Evolutionary conservation across 2,888 invertebrate genomes (phyloP), one percentile per base, ranked within the genome.

Genomic region (Acleris holmiana): DNA sequence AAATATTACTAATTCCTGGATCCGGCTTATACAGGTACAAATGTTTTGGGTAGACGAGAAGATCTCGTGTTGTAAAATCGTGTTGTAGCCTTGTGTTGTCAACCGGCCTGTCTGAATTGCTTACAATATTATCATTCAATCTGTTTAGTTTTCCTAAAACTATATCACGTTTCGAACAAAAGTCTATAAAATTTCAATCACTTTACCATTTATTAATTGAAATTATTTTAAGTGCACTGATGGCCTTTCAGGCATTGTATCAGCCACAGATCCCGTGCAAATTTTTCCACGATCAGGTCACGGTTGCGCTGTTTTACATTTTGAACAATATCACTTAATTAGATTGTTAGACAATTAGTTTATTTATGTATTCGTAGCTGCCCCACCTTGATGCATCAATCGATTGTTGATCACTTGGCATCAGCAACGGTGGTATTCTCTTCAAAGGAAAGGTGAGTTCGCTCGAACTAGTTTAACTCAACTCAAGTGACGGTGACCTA

Each of bases 331-430:
- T 56, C 55, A n/a, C 8, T n/a, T 21, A 57, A 47, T 57, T 19
- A 46, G 15, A 23, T 56, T 46, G 25, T 44, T 18, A 29, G 25
- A 25, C 29, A 47, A 57, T 56, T 15, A 56, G 1, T 25, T 57
- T 47, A 57, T 6, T 57, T 47, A 47, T 29, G 18, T 47, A 57
- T 57, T 47, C 47, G 41, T 19, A 19, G n/a, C 48, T 18, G 35
- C 56, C 56, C 29, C 56, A 17, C 56, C 56, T 57, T 57, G 29
- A 17, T 40, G 54, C 46, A 19, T 57, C 8, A 44, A 10, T 44
- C 56, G 4, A 57, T 57, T 57, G 56, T 57, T 57, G 18, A 57
- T 57, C 47, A 18, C 46, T 25, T 50, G 17, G 17, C 44, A n/a
- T n/a, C n/a, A 35, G 7, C 2, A n/a, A 6, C 2, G 17, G 44